Conservation (phyloP, 1,140 invertebrate genomes). For the Drosophila elegans region DNA sequence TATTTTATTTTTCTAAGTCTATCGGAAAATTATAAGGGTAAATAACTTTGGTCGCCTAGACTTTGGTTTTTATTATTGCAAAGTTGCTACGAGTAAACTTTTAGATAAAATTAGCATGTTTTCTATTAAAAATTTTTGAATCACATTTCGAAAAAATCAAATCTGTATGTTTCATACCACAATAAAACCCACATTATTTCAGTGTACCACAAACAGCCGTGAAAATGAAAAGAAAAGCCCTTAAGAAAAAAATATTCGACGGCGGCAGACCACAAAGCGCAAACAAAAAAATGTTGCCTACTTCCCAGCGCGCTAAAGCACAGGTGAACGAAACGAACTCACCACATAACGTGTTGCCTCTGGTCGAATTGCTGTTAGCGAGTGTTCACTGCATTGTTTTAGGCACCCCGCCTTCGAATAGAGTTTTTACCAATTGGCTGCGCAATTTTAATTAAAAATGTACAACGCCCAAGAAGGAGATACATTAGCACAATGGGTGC, state of each 20-base stretch:
- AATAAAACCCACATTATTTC: conserved; percentile 1
- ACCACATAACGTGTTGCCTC: conserved; percentile 58
- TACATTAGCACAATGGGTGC: neutral
- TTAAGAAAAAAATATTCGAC: conserved; percentile 5
- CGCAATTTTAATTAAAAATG: conserved; percentile 74
- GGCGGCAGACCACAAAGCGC: conserved; percentile 62
- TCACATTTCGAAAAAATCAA: too few species aligned
- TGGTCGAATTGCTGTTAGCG: conserved; percentile 22
- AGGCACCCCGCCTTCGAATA: conserved; percentile 21
- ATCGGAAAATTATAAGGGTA: too few species aligned
- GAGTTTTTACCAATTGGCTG: conserved; percentile 61
- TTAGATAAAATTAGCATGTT: too few species aligned
- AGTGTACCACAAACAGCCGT: conserved; percentile 13
- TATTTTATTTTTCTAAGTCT: too few species aligned
- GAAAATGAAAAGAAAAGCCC: neutral
- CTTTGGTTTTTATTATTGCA: too few species aligned
- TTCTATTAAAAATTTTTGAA: too few species aligned
- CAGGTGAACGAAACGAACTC: conserved; percentile 33
- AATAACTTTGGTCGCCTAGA: too few species aligned
- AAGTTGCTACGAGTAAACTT: too few species aligned
- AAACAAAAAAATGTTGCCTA: conserved; percentile 59
- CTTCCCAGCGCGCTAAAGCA: conserved; percentile 16
- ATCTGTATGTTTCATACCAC: neutral
- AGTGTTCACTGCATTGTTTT: conserved; percentile 37
- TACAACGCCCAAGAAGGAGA: conserved; percentile 12